These are phyloP conservation scores for Caenorhabditis afra DNA, from an alignment of 2,888 invertebrate genomes.

Conservation along the genomic window DNA sequence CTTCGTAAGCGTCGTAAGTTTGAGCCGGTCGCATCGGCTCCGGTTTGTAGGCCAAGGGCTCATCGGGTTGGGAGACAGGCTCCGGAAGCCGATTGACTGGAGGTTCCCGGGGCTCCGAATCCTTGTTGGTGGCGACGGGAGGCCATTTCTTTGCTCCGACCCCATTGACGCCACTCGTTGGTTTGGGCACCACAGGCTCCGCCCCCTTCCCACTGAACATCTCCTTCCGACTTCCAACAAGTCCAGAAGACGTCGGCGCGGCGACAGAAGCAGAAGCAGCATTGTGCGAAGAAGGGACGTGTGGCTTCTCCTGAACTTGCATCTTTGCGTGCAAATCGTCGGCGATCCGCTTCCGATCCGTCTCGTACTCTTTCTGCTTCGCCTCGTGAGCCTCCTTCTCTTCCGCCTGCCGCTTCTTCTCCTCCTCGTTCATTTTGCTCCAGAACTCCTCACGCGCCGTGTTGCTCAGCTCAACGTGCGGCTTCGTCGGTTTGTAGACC, in stretches of 20 bases:
- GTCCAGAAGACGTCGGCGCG: slow-evolving; percentile 28
- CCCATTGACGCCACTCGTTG: slow-evolving; percentile 9
- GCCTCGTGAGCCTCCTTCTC: slow-evolving; percentile 39
- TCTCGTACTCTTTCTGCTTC: slow-evolving; percentile 46
- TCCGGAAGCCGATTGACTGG: slow-evolving; percentile 33
- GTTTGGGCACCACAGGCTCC: slow-evolving; percentile 42
- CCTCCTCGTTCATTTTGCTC: slow-evolving; percentile 58
- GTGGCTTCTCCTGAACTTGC: slow-evolving; percentile 18
- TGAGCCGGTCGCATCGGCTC: slow-evolving; percentile 36
- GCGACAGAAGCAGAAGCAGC: slow-evolving; percentile 27
- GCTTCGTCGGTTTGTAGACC: slow-evolving; percentile 84
- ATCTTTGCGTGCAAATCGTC: slow-evolving; percentile 41
- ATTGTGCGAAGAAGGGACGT: not conserved
- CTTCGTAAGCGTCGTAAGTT: slow-evolving; percentile 24
- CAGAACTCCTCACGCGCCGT: slow-evolving; percentile 50
- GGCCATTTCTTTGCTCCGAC: slow-evolving; percentile 55
- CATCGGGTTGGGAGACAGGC: slow-evolving; percentile 5
- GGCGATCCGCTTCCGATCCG: slow-evolving; percentile 41
- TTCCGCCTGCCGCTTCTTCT: slow-evolving; percentile 46
- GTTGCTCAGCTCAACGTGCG: slow-evolving; percentile 86
- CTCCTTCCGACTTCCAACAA: slow-evolving; percentile 49
- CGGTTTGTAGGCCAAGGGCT: slow-evolving; percentile 33
- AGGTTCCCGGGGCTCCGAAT: slow-evolving; percentile 4
- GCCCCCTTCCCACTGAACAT: slow-evolving; percentile 42
- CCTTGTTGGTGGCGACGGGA: slow-evolving; percentile 46